Evolutionary conservation across 2,888 invertebrate species (phyloP).

Genomic region (Phyllotreta striolata): DNA sequence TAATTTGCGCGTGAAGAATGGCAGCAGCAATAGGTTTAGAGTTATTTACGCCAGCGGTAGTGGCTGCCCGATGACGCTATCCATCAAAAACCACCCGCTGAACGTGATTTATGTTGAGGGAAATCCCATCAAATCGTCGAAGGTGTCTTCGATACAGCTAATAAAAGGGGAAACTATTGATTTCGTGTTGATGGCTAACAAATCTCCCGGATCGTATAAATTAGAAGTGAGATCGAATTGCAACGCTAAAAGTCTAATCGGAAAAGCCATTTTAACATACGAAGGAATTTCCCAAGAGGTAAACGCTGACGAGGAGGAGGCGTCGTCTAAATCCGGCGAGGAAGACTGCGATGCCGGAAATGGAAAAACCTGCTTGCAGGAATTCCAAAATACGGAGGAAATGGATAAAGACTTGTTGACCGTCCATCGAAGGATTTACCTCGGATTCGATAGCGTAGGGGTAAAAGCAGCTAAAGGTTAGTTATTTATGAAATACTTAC

Average conservation of each 20-base stretch:
- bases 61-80: conserved; percentile 73
- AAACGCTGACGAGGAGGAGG: conserved; percentile 25
- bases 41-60: conserved; percentile 73
- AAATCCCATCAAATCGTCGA: conserved; percentile 67
- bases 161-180: conserved; percentile 80
- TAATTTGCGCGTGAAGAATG: conserved; percentile 65
- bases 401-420: conserved; percentile 64
- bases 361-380: conserved; percentile 67
- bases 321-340: conserved; percentile 49
- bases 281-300: conserved; percentile 32
- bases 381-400: conserved; percentile 65
- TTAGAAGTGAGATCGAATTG: conserved; percentile 67
- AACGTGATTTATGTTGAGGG: conserved; percentile 77
- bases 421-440: conserved; percentile 69
- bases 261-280: conserved; percentile 66
- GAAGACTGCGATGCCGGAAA: conserved; percentile 54
- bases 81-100: conserved; percentile 71
- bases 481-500: background rate
- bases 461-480: conserved; percentile 1
- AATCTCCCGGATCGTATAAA: conserved; percentile 67
- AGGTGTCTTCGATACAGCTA: conserved; percentile 66
- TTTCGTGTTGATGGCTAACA: conserved; percentile 73
- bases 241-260: conserved; percentile 63
- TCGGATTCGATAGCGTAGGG: conserved; percentile 71
- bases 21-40: conserved; percentile 72